phyloP scores from a whole-genome alignment of 2,113 vertebrate genomes.

The Pomatostomus ruficeps region DNA sequence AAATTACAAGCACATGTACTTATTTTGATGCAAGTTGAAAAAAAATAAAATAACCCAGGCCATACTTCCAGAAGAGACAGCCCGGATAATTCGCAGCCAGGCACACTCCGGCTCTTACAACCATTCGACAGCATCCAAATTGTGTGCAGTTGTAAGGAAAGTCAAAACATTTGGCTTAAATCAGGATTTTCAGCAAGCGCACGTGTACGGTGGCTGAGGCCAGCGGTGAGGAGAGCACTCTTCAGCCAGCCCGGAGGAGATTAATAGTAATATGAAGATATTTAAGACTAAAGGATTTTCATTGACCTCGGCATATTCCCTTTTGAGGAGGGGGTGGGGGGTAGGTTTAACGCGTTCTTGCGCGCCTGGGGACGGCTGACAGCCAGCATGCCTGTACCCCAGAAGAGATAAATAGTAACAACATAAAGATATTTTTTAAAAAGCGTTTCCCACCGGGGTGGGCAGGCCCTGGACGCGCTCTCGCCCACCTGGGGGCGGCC shows the following conservation, averaged over 20 bases:
- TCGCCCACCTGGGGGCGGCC: no score
- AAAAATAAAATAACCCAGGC: neutral
- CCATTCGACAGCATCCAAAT: neutral
- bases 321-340: no score
- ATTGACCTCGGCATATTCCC: no score
- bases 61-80: neutral
- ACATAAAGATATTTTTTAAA: no score
- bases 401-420: no score
- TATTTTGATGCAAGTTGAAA: neutral
- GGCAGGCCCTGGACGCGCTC: no score
- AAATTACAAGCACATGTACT: neutral
- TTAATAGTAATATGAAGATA: neutral
- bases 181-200: neutral
- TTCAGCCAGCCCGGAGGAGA: neutral
- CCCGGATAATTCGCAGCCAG: neutral
- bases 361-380: no score
- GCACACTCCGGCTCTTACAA: neutral
- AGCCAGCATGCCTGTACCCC: no score
- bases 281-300: neutral
- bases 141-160: neutral
- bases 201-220: neutral
- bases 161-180: constrained; percentile 20
- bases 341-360: no score
- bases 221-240: neutral
- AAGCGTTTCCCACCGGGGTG: no score